Percentiles rank a stretch among this genome's conserved stretches.
These are phyloP conservation scores for Oriolus oriolus DNA, from an alignment of 2,113 vertebrate genomes.

Conservation along the genomic window DNA sequence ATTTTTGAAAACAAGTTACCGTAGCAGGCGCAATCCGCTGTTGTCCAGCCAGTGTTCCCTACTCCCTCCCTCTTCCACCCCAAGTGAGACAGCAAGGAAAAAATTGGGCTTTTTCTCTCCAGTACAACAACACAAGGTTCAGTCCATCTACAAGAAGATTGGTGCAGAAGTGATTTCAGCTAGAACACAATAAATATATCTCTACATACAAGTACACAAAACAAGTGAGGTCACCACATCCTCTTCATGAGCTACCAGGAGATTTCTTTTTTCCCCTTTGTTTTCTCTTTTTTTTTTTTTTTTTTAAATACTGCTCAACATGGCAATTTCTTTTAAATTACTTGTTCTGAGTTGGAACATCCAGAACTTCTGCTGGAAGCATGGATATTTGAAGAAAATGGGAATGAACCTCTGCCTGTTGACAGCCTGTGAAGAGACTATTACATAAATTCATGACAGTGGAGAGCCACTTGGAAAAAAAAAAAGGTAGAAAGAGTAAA, in stretches of 20 bases:
- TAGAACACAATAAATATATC: conserved; percentile 23
- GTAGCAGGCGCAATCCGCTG: not conserved
- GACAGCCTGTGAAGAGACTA: conserved; percentile 15
- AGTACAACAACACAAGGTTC: conserved; percentile 16
- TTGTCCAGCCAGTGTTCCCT: not conserved
- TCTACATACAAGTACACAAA: conserved; percentile 33
- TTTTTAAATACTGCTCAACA: not conserved
- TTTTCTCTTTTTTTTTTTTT: not conserved
- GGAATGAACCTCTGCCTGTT: conserved; percentile 30
- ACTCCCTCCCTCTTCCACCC: not conserved
- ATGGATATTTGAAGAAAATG: conserved; percentile 21
- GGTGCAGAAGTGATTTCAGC: conserved; percentile 30
- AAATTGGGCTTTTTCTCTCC: not conserved
- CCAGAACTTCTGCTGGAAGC: conserved; percentile 42
- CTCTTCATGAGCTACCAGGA: conserved; percentile 53
- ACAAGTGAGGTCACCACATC: conserved; percentile 40
- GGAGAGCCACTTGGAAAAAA: conserved; percentile 29
- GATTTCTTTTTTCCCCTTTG: not conserved
- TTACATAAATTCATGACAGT: conserved; percentile 22
- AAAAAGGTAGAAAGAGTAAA: not conserved
- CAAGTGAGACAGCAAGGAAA: conserved; percentile 5
- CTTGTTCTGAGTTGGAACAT: not conserved
- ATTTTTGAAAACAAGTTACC: not conserved
- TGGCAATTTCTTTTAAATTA: not conserved
- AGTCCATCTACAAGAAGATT: conserved; percentile 17